phyloP scores from a whole-genome alignment of 2,113 vertebrate species.

The Eonycteris spelaea region DNA sequence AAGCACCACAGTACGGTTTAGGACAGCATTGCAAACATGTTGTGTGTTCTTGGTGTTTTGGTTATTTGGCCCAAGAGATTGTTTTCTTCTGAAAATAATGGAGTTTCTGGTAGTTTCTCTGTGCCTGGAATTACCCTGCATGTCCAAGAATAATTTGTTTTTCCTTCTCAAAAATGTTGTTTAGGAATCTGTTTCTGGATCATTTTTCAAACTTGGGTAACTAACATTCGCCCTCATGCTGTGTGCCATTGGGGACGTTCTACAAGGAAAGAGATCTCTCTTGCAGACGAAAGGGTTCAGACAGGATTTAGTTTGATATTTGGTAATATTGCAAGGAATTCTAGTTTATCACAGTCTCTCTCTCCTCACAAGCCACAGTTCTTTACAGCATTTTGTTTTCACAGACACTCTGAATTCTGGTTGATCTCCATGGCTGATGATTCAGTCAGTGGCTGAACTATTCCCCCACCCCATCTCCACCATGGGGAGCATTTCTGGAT shows the following conservation, averaged over 20 bases:
- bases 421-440: not conserved
- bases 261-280: not conserved
- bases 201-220: not conserved
- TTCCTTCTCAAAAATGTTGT: not conserved
- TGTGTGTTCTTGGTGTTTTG: not conserved
- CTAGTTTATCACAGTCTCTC: not conserved
- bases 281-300: not conserved
- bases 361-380: not conserved
- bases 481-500: not conserved
- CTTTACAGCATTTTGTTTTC: not conserved
- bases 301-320: conserved; percentile 20
- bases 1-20: not conserved
- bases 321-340: not conserved
- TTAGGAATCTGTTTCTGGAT: not conserved
- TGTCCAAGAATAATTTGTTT: not conserved
- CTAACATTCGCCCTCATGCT: not conserved
- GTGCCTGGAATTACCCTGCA: not conserved
- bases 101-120: not conserved
- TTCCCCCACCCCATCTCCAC: not conserved
- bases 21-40: not conserved
- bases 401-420: not conserved
- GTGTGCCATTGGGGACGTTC: not conserved
- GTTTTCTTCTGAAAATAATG: conserved; percentile 8
- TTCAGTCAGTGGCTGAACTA: not conserved
- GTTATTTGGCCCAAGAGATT: not conserved